Conservation (phyloP, 2,113 vertebrate species). For the Struthidea cinerea region DNA sequence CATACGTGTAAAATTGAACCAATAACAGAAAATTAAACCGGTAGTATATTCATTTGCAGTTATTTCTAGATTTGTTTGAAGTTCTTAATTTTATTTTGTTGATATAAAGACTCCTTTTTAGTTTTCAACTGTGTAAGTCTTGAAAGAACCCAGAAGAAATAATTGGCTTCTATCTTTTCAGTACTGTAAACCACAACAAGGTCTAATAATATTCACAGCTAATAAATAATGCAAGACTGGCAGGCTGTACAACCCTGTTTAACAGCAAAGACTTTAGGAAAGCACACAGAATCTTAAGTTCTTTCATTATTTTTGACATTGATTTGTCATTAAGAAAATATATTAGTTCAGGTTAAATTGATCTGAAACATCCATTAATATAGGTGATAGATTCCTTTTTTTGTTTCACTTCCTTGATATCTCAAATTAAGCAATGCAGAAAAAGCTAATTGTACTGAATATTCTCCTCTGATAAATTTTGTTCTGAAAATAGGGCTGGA, state of each 20-base stretch:
- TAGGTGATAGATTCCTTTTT: slow-evolving; percentile 52
- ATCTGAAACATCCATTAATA: slow-evolving; percentile 73
- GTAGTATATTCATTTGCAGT: neutral
- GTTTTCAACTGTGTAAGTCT: neutral
- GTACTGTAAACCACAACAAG: slow-evolving; percentile 32
- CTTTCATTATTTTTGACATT: slow-evolving; percentile 79
- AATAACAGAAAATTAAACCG: neutral
- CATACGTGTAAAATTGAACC: neutral
- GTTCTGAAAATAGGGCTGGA: neutral
- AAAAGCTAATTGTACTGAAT: slow-evolving; percentile 1
- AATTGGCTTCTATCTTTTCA: slow-evolving; percentile 25
- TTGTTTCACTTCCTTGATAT: neutral
- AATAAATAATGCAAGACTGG: slow-evolving; percentile 60
- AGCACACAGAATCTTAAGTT: slow-evolving; percentile 66
- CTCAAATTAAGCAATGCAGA: neutral
- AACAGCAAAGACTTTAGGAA: slow-evolving; percentile 55
- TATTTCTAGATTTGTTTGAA: neutral
- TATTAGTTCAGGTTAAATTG: slow-evolving; percentile 75
- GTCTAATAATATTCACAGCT: slow-evolving; percentile 14
- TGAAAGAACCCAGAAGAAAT: neutral
- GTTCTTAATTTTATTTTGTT: neutral
- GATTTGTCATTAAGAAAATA: slow-evolving; percentile 78
- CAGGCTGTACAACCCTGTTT: slow-evolving; percentile 54
- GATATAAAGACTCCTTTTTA: neutral
- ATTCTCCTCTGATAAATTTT: slow-evolving; percentile 4